Conservation (phyloP, 2,888 invertebrate species). For the Agonopterix heracliana region DNA sequence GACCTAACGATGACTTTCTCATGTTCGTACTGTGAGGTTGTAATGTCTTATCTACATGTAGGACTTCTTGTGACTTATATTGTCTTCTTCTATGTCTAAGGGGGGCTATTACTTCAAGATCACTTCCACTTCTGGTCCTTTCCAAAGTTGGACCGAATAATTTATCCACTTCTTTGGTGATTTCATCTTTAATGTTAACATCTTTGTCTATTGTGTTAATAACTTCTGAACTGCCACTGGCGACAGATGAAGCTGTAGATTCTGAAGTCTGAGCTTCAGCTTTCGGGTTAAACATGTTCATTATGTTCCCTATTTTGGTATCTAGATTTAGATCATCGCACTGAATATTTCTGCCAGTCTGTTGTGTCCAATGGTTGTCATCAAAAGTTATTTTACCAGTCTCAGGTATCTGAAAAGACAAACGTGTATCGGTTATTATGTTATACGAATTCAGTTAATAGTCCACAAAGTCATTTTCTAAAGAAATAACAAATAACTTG, state of each 20-base stretch:
- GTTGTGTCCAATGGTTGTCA: slow-evolving; percentile 46
- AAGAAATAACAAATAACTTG: no score
- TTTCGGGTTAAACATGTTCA: slow-evolving; percentile 44
- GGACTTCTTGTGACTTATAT: slow-evolving; percentile 65
- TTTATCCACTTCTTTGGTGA: slow-evolving; percentile 60
- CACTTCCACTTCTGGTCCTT: slow-evolving; percentile 61
- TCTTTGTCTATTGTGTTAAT: slow-evolving; percentile 44
- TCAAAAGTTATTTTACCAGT: slow-evolving; percentile 50
- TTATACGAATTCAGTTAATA: no score
- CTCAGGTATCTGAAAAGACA: slow-evolving; percentile 44
- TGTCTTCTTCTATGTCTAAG: slow-evolving; percentile 56
- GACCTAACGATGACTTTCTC: neutral
- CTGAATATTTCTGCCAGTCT: slow-evolving; percentile 2
- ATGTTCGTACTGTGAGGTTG: slow-evolving; percentile 4
- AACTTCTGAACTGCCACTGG: slow-evolving; percentile 56
- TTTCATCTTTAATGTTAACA: slow-evolving; percentile 46
- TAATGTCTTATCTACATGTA: slow-evolving; percentile 38
- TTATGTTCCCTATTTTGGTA: slow-evolving; percentile 57
- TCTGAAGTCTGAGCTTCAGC: slow-evolving; percentile 41
- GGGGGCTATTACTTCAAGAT: slow-evolving; percentile 56
- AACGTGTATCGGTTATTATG: no score
- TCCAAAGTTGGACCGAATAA: slow-evolving; percentile 57
- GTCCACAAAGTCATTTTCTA: no score
- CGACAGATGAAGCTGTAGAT: slow-evolving; percentile 44
- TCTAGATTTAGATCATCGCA: slow-evolving; percentile 15